phyloP scores from a whole-genome alignment of 1,140 invertebrate genomes.

The Gryllus bimaculatus region DNA sequence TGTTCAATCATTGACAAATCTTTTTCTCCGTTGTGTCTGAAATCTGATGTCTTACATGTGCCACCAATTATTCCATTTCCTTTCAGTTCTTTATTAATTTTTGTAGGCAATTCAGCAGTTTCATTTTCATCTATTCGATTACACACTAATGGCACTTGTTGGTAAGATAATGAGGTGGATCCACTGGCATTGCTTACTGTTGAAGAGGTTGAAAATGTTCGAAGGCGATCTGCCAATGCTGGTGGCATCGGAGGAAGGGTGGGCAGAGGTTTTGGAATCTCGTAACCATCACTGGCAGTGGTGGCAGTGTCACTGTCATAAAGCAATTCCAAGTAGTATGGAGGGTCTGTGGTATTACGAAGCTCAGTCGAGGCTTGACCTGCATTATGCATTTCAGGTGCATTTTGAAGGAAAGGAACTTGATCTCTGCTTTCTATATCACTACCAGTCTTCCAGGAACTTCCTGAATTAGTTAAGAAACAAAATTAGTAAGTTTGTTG shows the following conservation, averaged over 20 bases:
- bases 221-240: neutral
- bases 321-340: constrained; percentile 49
- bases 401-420: constrained; percentile 35
- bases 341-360: constrained; percentile 29
- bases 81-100: constrained; percentile 1
- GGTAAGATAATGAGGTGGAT: constrained; percentile 6
- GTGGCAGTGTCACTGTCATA: constrained; percentile 32
- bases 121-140: neutral
- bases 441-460: constrained; percentile 37
- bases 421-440: constrained; percentile 34
- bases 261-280: constrained; percentile 40
- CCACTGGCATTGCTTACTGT: constrained; percentile 17
- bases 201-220: constrained; percentile 16
- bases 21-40: constrained; percentile 13
- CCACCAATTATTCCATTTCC: constrained; percentile 8
- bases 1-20: constrained; percentile 14
- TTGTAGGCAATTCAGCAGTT: neutral
- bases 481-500: too few species aligned
- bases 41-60: constrained; percentile 6
- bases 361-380: neutral
- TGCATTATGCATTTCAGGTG: constrained; percentile 22
- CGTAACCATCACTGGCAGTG: constrained; percentile 43
- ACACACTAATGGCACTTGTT: constrained; percentile 9
- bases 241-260: neutral
- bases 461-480: constrained; percentile 27